phyloP scores from a whole-genome alignment of 2,888 invertebrate genomes.

The Lepidochrysops patricia region DNA sequence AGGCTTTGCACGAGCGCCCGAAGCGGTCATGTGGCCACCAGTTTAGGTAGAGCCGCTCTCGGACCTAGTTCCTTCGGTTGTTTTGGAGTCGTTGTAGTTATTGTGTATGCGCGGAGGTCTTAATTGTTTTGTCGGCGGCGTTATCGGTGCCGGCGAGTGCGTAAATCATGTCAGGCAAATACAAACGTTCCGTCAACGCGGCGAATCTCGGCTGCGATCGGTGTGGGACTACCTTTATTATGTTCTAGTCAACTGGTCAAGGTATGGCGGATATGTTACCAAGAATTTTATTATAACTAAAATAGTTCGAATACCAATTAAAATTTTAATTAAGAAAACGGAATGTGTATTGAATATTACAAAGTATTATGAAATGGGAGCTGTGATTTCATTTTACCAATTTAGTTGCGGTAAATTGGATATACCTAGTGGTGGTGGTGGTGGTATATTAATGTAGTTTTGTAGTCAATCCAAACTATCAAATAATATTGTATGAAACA shows the following conservation, averaged over 20 bases:
- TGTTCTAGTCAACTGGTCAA: slow-evolving; percentile 15
- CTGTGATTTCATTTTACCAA: not conserved
- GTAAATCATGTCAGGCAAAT: slow-evolving; percentile 49
- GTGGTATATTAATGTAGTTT: too few species aligned
- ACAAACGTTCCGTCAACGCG: slow-evolving; percentile 45
- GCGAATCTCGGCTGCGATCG: slow-evolving; percentile 36
- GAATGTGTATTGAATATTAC: not conserved
- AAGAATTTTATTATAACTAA: not conserved
- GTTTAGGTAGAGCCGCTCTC: slow-evolving; percentile 31
- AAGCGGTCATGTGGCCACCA: slow-evolving; percentile 39
- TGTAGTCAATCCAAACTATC: too few species aligned
- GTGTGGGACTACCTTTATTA: slow-evolving; percentile 36
- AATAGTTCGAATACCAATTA: not conserved
- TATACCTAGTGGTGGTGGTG: too few species aligned
- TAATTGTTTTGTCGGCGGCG: slow-evolving; percentile 28
- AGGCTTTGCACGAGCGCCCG: slow-evolving; percentile 54
- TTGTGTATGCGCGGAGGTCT: slow-evolving; percentile 26
- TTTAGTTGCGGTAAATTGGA: too few species aligned
- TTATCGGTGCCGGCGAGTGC: slow-evolving; percentile 37
- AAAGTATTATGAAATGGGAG: not conserved
- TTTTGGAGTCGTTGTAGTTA: slow-evolving; percentile 25
- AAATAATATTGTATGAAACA: too few species aligned
- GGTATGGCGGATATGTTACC: not conserved
- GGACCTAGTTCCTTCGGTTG: slow-evolving; percentile 23
- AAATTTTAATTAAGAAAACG: not conserved